Percentiles rank a stretch among this genome's conserved stretches.
These are phyloP conservation scores for Pygoscelis antarcticus DNA, from an alignment of 2,113 vertebrate genomes.

Conservation along the genomic window DNA sequence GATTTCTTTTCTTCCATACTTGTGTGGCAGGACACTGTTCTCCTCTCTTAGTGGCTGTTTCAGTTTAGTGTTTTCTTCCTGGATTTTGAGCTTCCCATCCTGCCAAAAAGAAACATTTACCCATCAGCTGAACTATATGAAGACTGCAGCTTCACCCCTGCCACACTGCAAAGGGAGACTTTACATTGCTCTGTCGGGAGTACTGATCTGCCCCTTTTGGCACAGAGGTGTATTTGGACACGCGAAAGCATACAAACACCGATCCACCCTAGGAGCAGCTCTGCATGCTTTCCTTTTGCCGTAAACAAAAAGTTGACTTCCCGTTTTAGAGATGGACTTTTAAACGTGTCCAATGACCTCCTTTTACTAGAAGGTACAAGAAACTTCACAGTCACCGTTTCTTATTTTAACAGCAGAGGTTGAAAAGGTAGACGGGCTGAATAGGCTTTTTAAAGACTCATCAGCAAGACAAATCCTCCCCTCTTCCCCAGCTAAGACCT, in stretches of 20 bases:
- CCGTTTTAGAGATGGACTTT: background rate
- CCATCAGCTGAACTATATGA: background rate
- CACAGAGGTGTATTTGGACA: too few species aligned
- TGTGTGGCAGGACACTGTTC: constrained; percentile 27
- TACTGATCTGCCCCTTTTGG: background rate
- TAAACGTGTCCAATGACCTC: fast-evolving
- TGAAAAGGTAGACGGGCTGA: background rate
- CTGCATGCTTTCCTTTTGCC: background rate
- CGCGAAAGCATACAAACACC: fast-evolving
- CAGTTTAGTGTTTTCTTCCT: constrained; percentile 72
- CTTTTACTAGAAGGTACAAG: background rate
- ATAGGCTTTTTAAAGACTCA: background rate
- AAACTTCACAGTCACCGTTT: background rate
- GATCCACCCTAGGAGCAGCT: background rate
- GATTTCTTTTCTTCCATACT: background rate
- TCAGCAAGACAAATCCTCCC: background rate
- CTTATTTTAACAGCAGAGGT: background rate
- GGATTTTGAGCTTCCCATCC: constrained; percentile 66
- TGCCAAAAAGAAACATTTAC: constrained; percentile 54
- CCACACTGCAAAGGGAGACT: background rate
- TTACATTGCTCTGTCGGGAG: fast-evolving
- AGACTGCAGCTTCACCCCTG: background rate
- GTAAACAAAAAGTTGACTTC: background rate
- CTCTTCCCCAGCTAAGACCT: background rate
- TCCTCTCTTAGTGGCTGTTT: constrained; percentile 60